These are phyloP conservation scores for Tachysurus fulvidraco DNA, from an alignment of 2,113 vertebrate genomes.

Conservation along the genomic window DNA sequence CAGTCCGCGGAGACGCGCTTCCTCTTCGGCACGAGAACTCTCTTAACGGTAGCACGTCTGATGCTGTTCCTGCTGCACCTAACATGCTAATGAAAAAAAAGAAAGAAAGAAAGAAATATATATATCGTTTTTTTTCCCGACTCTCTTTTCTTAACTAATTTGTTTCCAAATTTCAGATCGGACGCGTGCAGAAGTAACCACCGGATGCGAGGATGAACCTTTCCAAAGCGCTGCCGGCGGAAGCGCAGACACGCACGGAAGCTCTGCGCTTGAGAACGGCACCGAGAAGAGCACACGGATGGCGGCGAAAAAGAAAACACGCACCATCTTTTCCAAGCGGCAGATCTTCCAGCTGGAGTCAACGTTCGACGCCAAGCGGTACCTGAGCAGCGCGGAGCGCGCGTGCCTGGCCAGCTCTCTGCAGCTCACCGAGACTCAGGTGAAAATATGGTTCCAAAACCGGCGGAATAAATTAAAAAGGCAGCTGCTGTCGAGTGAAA, in stretches of 20 bases:
- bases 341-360: conserved; percentile 88
- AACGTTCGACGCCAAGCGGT: conserved; percentile 86
- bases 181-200: conserved; percentile 48
- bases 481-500: conserved; percentile 80
- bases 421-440: conserved; percentile 81
- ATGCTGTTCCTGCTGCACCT: neutral
- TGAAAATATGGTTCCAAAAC: conserved; percentile 85
- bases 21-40: conserved; percentile 47
- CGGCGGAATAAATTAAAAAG: conserved; percentile 84
- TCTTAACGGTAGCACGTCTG: neutral
- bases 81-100: neutral
- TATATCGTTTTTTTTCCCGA: neutral
- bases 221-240: conserved; percentile 60
- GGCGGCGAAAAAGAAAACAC: conserved; percentile 80
- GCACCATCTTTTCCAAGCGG: conserved; percentile 86
- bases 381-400: conserved; percentile 83
- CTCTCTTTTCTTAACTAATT: neutral
- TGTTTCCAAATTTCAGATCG: conserved; percentile 59
- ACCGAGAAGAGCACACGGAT: conserved; percentile 71
- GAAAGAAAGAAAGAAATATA: neutral
- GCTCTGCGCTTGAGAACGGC: conserved; percentile 60
- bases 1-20: conserved; percentile 56
- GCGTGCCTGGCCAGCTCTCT: conserved; percentile 79
- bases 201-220: conserved; percentile 56
- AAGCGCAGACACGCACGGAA: conserved; percentile 70